These are phyloP conservation scores for Diceros bicornis DNA, from an alignment of 2,797 vertebrate genomes.

Conservation along the genomic window DNA sequence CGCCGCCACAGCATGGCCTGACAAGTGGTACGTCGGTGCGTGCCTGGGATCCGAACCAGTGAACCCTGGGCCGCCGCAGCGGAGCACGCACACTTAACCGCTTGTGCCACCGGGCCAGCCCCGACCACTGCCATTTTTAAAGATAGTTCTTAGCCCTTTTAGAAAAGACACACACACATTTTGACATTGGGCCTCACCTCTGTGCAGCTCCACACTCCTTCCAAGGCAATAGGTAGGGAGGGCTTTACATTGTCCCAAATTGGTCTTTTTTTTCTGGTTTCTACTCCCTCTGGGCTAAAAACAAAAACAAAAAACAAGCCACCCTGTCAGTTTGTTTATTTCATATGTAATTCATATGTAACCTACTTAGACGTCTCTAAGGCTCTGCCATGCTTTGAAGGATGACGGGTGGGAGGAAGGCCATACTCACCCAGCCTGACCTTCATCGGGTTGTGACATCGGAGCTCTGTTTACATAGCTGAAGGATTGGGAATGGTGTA, in stretches of 20 bases:
- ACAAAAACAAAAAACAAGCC: neutral
- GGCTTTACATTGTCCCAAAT: neutral
- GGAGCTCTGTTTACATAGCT: neutral
- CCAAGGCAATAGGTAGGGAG: neutral
- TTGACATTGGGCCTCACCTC: neutral
- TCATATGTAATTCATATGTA: neutral
- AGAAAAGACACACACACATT: neutral
- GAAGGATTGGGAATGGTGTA: too few species aligned
- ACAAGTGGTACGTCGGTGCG: too few species aligned
- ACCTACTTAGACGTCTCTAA: neutral
- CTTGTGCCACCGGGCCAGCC: too few species aligned
- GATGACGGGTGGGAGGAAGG: fast-evolving
- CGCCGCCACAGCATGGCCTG: too few species aligned
- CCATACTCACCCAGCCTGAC: neutral
- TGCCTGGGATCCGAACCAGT: too few species aligned
- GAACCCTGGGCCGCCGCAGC: too few species aligned
- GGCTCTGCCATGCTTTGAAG: neutral
- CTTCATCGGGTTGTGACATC: neutral
- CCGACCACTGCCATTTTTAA: neutral
- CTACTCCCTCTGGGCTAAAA: neutral
- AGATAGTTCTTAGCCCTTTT: neutral
- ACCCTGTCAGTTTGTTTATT: neutral
- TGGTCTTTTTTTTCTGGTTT: neutral
- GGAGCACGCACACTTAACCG: too few species aligned
- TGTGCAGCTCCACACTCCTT: neutral